Evolutionary conservation across 2,113 vertebrate genomes (phyloP), one percentile per base, ranked within the genome.

Genomic region (Eupsittula cactorum): DNA sequence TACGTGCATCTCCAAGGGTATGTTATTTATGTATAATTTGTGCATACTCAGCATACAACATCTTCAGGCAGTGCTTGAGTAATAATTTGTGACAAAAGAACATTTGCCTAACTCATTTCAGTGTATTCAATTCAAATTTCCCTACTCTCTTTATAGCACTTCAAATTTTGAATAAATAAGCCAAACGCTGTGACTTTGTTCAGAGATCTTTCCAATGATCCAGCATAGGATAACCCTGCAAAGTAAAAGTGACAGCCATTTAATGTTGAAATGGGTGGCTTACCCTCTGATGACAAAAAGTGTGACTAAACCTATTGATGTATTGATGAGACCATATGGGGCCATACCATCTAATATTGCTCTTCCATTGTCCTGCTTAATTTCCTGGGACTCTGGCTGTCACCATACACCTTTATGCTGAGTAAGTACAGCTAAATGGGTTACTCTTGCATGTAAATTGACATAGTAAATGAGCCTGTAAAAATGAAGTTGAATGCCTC

Each of bases 241-340:
- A 86, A 94, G 57, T 49, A 80, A 60, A 90, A 79, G 75, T 90
- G 91, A 90, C 92, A 95, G 86, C 73, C 80, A 92, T 86, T 92
- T 88, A 73, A 76, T 85, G 84, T 16, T 75, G 65, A 95, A 96
- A 94, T 50, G 52, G 57, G 73, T 81, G 89, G 62, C 71, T 93
- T 86, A 53, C 50, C 25, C 31, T 84, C 87, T 29, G n/a, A 90
- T 86, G 82, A 91, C 69, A 92, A 79, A 77, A 94, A 84, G 79
- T 42, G 17, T 89, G 88, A 94, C 97, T 95, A 97, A 97, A 77
- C 69, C 87, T 71, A 79, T 46, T 93, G 93, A 82, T 86, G 28
- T 73, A 94, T 63, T 78, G 77, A 79, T 86, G 73, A 83, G 76
- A 88, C 39, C 69, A 63, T 92, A 94, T 65, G 44, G 47, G 77